A percentile compares a stretch with the other conserved stretches of the same genome.
Conservation (phyloP, 2,888 invertebrate genomes). For the Calameuta pallipes region DNA sequence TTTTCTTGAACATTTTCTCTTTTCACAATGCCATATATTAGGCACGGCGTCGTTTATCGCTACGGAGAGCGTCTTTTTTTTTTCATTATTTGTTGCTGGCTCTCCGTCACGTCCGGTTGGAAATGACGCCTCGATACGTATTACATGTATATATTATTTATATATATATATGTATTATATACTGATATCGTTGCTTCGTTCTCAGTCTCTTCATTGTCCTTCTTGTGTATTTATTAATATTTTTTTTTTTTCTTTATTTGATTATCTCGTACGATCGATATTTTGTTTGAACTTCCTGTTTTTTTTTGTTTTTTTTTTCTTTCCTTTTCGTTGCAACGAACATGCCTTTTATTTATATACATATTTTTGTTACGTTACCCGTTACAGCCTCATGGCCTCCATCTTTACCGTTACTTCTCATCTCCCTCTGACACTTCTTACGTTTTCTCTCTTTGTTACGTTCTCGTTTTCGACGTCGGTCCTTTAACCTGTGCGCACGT, state of each 20-base stretch:
- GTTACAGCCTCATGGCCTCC: conserved; percentile 55
- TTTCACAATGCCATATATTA: background rate
- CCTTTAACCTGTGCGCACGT: background rate
- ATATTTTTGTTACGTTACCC: conserved; percentile 34
- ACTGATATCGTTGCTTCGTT: background rate
- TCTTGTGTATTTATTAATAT: background rate
- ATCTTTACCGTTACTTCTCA: conserved; percentile 35
- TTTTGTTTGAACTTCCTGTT: background rate
- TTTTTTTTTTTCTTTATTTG: background rate
- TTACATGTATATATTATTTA: background rate
- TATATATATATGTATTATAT: background rate
- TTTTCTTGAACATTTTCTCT: too few relatives aligned
- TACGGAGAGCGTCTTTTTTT: background rate
- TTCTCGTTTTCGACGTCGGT: background rate
- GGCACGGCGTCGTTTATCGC: background rate
- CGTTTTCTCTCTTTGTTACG: conserved; percentile 1
- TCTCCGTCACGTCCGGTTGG: background rate
- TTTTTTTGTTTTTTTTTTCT: background rate
- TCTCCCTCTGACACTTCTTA: conserved; percentile 11
- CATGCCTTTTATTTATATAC: conserved; percentile 5
- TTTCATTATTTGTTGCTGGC: background rate
- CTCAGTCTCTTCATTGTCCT: background rate
- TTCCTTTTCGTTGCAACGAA: background rate
- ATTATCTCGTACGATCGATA: background rate
- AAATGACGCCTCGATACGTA: too few relatives aligned